Evolutionary conservation across 2,113 vertebrate genomes (phyloP).

Genomic region (Oreotragus oreotragus): DNA sequence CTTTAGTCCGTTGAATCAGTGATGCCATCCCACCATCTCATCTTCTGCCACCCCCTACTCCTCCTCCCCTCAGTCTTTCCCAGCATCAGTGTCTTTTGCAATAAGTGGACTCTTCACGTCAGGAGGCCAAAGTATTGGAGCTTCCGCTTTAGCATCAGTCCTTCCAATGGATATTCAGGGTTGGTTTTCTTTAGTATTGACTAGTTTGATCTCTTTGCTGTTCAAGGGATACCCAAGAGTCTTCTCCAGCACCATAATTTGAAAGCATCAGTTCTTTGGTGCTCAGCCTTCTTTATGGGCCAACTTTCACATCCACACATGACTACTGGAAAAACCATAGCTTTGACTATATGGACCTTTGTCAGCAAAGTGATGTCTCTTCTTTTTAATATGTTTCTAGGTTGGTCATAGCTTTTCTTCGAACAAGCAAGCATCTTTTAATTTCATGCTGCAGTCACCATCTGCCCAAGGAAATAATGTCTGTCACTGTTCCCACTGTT

Average conservation of each 20-base stretch:
- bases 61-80: too few species aligned
- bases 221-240: background rate
- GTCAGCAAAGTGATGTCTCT: background rate
- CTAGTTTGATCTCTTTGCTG: background rate
- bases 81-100: too few species aligned
- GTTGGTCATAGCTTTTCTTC: background rate
- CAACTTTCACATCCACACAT: background rate
- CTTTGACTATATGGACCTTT: background rate
- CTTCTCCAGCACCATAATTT: background rate
- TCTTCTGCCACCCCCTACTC: too few species aligned
- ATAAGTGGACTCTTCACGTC: too few species aligned
- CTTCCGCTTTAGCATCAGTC: too few species aligned
- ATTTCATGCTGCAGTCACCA: background rate
- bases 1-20: too few species aligned
- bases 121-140: too few species aligned
- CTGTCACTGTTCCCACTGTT: background rate
- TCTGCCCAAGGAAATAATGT: background rate
- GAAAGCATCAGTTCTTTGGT: background rate
- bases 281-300: background rate
- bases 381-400: background rate
- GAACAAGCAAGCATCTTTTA: background rate
- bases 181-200: background rate
- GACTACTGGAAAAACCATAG: background rate
- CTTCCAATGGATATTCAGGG: too few species aligned
- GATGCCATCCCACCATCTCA: too few species aligned